Base-by-base conservation (phyloP, 1,140 invertebrate genomes). In the Drosophila lowei region DNA sequence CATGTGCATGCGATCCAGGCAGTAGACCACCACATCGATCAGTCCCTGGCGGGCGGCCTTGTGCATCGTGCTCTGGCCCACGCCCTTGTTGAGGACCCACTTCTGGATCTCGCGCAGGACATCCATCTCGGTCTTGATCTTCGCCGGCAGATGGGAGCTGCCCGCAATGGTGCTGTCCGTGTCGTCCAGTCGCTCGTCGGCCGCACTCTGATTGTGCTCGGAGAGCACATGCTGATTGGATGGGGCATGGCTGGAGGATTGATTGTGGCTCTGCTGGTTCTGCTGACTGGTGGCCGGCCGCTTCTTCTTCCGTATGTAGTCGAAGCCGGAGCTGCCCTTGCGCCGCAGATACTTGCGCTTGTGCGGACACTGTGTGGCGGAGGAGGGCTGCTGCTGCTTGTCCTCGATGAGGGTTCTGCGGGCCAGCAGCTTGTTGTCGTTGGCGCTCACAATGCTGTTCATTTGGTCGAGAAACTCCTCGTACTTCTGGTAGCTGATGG, bases 51-150 rank as follows among this genome's bases (percentile, higher is more conserved):
- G 93, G 9, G 97, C 96, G 54, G 97, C 97, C 83, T 97, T 93
- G 90, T 98, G 97, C 47, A 99, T 92, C 66, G 97, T 94, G 0
- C 97, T 98, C 92, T 98, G 97, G 11, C 98, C 98, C 11, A 98
- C 94, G 16, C 97, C 97, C 91, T 98, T 98, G 91, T 98, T 98
- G 48, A 98, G 94, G 59, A 98, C 96, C 95, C 97, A 96, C 50
- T 95, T 94, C 91, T 97, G 96, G 47, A 98, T 96, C 92, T 98
- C 97, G 64, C 94, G 94, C 67, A 95, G 95, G 65, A 97, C 95
- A 92, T 97, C 96, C 74, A 95, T 93, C 44, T 91, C 90, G 3
- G 89, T 89, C 23, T 90, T 90, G 3, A 88, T 55, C 54, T 84
- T 89, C 5, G 74, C 15, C 94, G 83, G 71, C 42, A 81, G 34